Evolutionary conservation across 2,797 vertebrate genomes (phyloP).

Genomic region (Melanogrammus aeglefinus): DNA sequence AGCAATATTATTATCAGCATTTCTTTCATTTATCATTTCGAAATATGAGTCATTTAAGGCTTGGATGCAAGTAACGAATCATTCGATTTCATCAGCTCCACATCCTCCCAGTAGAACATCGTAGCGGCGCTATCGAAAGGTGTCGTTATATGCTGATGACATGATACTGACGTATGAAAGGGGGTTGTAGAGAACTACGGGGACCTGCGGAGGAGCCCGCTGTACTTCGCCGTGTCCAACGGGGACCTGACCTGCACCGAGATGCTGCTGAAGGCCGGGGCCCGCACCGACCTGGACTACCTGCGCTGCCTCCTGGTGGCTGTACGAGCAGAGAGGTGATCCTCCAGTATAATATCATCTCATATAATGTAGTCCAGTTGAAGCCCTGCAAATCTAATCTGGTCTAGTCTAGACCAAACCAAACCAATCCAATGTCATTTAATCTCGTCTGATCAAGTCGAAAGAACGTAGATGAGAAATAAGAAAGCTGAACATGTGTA

Average conservation of each 20-base stretch:
- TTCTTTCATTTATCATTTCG: too few species aligned
- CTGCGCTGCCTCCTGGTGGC: conserved; percentile 82
- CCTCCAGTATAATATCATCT: not conserved
- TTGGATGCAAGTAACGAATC: too few species aligned
- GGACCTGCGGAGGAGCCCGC: conserved; percentile 75
- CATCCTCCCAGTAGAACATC: too few species aligned
- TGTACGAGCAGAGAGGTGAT: conserved; percentile 73
- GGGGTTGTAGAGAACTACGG: conserved; percentile 69
- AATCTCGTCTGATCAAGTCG: not conserved
- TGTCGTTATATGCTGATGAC: too few species aligned
- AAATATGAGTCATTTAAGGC: too few species aligned
- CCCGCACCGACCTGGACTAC: conserved; percentile 80
- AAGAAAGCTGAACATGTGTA: not conserved
- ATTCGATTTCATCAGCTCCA: too few species aligned
- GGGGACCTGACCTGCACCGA: conserved; percentile 78
- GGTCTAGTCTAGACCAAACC: not conserved
- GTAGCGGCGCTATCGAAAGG: too few species aligned
- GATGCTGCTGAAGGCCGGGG: conserved; percentile 76
- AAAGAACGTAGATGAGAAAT: not conserved
- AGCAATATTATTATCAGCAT: too few species aligned
- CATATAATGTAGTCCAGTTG: not conserved
- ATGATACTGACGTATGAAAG: too few species aligned
- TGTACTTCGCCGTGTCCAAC: conserved; percentile 82
- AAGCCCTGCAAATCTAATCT: not conserved
- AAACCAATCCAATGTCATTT: not conserved